Evolutionary conservation across 2,888 invertebrate genomes (phyloP), one percentile per base, ranked within the genome.

Genomic region (Thumatha senex): DNA sequence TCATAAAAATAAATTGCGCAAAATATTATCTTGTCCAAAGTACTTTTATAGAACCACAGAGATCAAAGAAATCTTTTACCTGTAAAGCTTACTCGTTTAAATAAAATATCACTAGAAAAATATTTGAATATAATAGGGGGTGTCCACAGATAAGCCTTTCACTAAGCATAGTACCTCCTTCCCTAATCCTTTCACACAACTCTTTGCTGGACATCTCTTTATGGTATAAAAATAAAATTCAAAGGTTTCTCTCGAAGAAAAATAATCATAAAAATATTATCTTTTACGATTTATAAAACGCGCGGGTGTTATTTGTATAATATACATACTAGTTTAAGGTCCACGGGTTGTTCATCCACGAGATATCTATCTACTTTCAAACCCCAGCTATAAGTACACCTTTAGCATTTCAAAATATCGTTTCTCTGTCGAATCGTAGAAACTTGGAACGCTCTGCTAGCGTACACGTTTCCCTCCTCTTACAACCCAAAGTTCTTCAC

Each of bases 81-180:
- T 59, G 58, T 56, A 58, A 48, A 70, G 70, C 71, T 77, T 69
- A 70, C 67, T 76, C 54, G 70, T 70, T 76, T 66, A 79, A 86
- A 89, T 86, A 86, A 87, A 89, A 89, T 88, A 87, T 86, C 72
- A 84, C 81, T 84, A 84, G 80, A 86, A 89, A 89, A 87, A 84
- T 88, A 80, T 83, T 83, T 77, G 75, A 86, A 82, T 78, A 82
- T 80, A 83, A 86, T 80, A 72, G 80, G 71, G 73, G 72, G 67
- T 67, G 76, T 72, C 77, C 74, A 70, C 51, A 80, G 89, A 89
- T 90, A 89, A 89, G 80, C 82, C 67, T 59, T 68, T 56, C 65
- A 53, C 65, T 58, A 55, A 53, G 67, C 65, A 54, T 59, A 62
- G 63, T 58, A 63, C 62, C 67, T 64, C 65, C 58, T 53, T 61